These are phyloP conservation scores for Oreochromis spilurus DNA, from an alignment of 2,113 vertebrate species.

Conservation along the genomic window DNA sequence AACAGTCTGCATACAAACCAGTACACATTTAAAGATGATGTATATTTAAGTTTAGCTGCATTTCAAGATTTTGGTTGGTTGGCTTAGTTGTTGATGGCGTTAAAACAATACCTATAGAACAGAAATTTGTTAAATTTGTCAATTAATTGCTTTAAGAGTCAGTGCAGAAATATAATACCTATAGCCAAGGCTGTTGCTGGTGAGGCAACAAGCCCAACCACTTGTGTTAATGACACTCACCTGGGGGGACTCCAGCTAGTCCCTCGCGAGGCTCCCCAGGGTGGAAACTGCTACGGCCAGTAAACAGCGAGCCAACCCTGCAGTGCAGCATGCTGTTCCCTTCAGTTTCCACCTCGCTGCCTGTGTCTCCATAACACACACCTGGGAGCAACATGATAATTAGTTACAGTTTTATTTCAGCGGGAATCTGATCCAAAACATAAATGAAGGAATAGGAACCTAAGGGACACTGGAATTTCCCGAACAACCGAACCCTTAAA, in stretches of 20 bases:
- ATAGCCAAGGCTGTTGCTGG: neutral
- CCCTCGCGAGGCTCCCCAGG: constrained; percentile 67
- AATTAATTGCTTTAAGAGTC: neutral
- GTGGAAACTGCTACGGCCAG: constrained; percentile 70
- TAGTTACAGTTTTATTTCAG: constrained; percentile 9
- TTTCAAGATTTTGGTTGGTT: neutral
- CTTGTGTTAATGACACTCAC: constrained; percentile 29
- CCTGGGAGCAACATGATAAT: constrained; percentile 51
- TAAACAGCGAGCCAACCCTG: constrained; percentile 73
- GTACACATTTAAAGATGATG: neutral
- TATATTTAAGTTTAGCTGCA: neutral
- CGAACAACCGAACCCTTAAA: neutral
- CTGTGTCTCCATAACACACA: constrained; percentile 73
- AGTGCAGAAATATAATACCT: neutral
- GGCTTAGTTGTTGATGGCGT: neutral
- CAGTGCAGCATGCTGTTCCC: constrained; percentile 64
- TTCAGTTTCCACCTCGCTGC: constrained; percentile 73
- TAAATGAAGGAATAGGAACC: neutral
- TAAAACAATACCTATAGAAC: neutral
- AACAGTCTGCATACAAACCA: neutral
- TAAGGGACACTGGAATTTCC: neutral
- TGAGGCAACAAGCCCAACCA: neutral
- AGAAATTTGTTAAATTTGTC: neutral
- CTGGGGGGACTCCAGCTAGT: constrained; percentile 48
- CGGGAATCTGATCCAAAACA: neutral